Evolutionary conservation across 2,888 invertebrate genomes (phyloP).

Genomic region (Philereme vetulata): DNA sequence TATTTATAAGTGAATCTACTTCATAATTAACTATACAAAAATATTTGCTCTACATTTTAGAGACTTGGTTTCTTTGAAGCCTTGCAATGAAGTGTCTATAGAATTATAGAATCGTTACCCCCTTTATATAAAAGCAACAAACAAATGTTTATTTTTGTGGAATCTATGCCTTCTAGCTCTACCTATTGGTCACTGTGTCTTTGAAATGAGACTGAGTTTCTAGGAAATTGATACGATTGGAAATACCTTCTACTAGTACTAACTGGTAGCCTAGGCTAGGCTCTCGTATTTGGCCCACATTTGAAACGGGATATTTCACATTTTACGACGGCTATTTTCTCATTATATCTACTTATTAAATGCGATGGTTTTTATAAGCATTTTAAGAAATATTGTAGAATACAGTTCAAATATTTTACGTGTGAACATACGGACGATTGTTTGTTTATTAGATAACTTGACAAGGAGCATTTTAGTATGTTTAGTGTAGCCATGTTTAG

Average conservation of each 20-base stretch:
- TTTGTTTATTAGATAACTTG: background rate
- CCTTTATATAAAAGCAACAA: no score
- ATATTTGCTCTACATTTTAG: no score
- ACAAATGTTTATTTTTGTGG: no score
- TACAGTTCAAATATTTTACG: slow-evolving; percentile 18
- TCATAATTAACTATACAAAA: no score
- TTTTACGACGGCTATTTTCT: slow-evolving; percentile 31
- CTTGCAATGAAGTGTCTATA: no score
- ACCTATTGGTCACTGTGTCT: background rate
- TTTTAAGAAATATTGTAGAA: slow-evolving; percentile 25
- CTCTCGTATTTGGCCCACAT: slow-evolving; percentile 26
- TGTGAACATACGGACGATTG: slow-evolving; percentile 14
- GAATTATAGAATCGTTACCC: no score
- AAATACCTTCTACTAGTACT: slow-evolving; percentile 17
- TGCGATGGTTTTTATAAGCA: slow-evolving; percentile 24
- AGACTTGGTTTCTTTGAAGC: no score
- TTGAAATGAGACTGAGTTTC: slow-evolving; percentile 4
- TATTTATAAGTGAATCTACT: no score
- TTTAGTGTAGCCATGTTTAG: no score
- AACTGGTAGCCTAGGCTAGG: slow-evolving; percentile 2
- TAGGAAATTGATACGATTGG: slow-evolving; percentile 20
- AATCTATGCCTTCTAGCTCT: background rate
- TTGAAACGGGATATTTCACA: slow-evolving; percentile 26
- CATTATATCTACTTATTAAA: slow-evolving; percentile 1
- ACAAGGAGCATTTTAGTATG: background rate